These are phyloP conservation scores for Pleuronectes platessa DNA, from an alignment of 2,113 vertebrate species.

Conservation along the genomic window DNA sequence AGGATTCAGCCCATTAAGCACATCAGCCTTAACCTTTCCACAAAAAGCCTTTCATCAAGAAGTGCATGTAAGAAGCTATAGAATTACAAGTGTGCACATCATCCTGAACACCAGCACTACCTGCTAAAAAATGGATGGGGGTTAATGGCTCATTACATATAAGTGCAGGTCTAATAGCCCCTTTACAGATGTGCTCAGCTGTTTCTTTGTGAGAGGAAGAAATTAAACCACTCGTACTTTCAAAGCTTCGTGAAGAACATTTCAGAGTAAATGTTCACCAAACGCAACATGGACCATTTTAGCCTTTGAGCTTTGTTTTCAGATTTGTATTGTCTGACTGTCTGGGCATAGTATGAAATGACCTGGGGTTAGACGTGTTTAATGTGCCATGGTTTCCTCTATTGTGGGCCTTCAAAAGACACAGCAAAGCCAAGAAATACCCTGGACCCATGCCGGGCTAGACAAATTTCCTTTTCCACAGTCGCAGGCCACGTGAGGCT, in stretches of 20 bases:
- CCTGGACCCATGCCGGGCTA: conserved; percentile 5
- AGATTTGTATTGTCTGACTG: conserved; percentile 65
- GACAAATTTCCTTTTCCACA: conserved; percentile 33
- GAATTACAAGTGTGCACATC: conserved; percentile 25
- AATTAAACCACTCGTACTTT: too few relatives aligned
- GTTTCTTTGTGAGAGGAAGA: too few relatives aligned
- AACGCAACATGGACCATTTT: conserved; percentile 30
- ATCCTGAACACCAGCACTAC: conserved; percentile 22
- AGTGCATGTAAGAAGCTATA: conserved; percentile 1
- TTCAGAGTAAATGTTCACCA: background rate
- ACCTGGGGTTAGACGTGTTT: conserved; percentile 51
- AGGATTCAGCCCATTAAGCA: conserved; percentile 35
- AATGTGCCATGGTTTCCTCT: conserved; percentile 43
- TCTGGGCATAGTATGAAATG: conserved; percentile 44
- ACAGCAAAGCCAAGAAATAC: conserved; percentile 46
- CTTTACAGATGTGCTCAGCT: conserved; percentile 43
- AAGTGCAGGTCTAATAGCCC: conserved; percentile 53
- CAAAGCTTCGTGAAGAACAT: conserved; percentile 28
- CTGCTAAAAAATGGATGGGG: conserved; percentile 4
- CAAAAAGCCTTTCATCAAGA: background rate
- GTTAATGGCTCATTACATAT: conserved; percentile 58
- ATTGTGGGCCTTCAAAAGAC: conserved; percentile 41
- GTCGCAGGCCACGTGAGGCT: conserved; percentile 21
- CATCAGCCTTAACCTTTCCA: conserved; percentile 5
- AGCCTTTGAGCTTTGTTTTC: conserved; percentile 35